These are phyloP conservation scores for Blastobasis adustella DNA, from an alignment of 2,888 invertebrate species.

Conservation along the genomic window DNA sequence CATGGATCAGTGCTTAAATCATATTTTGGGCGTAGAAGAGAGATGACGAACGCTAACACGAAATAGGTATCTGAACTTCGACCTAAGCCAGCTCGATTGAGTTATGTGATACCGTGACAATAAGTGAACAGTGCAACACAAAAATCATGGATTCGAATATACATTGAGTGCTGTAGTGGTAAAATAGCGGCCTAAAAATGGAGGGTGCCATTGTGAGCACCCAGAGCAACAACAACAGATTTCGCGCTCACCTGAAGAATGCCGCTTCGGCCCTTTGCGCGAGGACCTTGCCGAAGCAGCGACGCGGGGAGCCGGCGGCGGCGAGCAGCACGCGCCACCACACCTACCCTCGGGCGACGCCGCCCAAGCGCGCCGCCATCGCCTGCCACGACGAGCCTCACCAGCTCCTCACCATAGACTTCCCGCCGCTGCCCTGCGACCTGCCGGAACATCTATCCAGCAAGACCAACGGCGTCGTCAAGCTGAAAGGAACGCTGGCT, in stretches of 20 bases:
- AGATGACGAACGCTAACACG: too few species aligned
- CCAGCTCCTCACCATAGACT: conserved; percentile 8
- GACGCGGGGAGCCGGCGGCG: conserved; percentile 46
- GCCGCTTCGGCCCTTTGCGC: conserved; percentile 64
- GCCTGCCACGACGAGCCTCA: conserved; percentile 55
- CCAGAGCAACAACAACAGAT: conserved; percentile 61
- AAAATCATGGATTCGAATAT: conserved; percentile 52
- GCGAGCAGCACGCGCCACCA: conserved; percentile 47
- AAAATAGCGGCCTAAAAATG: conserved; percentile 37
- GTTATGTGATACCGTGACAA: neutral
- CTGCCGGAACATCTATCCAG: conserved; percentile 27
- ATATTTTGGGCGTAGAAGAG: too few species aligned
- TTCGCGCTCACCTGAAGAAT: conserved; percentile 62
- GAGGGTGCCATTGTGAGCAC: conserved; percentile 71
- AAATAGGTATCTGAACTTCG: too few species aligned
- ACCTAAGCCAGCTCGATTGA: too few species aligned
- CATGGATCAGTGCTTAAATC: too few species aligned
- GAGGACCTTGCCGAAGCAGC: conserved; percentile 63
- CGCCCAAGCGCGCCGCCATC: conserved; percentile 51
- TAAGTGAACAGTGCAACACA: conserved; percentile 11
- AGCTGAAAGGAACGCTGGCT: conserved; percentile 54
- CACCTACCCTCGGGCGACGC: conserved; percentile 58
- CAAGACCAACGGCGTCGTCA: conserved; percentile 39
- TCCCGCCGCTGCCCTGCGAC: conserved; percentile 20
- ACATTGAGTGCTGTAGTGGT: conserved; percentile 22